Conservation (phyloP, 2,797 vertebrate genomes). For the Taeniopygia guttata region DNA sequence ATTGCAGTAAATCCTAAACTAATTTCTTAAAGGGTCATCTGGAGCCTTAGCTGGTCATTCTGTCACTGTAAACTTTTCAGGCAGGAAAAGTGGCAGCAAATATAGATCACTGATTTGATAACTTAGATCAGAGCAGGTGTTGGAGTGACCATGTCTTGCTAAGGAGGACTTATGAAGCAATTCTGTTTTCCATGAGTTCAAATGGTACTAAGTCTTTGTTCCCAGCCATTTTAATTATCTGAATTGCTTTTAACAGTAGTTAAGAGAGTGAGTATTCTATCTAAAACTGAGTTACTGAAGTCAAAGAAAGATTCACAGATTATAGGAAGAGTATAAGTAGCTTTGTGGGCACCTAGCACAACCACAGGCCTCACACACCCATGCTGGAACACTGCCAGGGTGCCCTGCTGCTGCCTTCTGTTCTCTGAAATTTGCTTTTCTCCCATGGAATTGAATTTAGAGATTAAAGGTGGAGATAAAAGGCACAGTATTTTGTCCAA, state of each 20-base stretch:
- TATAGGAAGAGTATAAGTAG: not conserved
- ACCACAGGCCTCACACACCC: rapidly evolving
- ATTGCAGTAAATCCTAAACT: not conserved
- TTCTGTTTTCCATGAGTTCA: not conserved
- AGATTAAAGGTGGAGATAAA: not conserved
- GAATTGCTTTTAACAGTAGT: not conserved
- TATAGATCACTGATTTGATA: not conserved
- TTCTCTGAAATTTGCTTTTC: not conserved
- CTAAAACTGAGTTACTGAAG: not conserved
- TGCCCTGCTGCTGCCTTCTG: not conserved
- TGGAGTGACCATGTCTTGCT: not conserved
- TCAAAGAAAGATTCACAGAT: not conserved
- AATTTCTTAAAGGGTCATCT: not conserved
- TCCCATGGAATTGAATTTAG: not conserved
- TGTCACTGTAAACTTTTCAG: not conserved
- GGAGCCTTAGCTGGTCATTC: not conserved
- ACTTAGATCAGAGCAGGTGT: not conserved
- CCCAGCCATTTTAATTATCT: not conserved
- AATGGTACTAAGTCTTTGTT: not conserved
- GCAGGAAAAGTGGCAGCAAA: not conserved
- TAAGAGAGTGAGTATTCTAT: not conserved
- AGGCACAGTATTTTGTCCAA: not conserved
- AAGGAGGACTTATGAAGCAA: not conserved
- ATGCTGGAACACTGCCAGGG: not conserved
- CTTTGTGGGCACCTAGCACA: not conserved